Evolutionary conservation across 2,888 invertebrate species (phyloP).

Genomic region (Callyntrura guangdongensis): DNA sequence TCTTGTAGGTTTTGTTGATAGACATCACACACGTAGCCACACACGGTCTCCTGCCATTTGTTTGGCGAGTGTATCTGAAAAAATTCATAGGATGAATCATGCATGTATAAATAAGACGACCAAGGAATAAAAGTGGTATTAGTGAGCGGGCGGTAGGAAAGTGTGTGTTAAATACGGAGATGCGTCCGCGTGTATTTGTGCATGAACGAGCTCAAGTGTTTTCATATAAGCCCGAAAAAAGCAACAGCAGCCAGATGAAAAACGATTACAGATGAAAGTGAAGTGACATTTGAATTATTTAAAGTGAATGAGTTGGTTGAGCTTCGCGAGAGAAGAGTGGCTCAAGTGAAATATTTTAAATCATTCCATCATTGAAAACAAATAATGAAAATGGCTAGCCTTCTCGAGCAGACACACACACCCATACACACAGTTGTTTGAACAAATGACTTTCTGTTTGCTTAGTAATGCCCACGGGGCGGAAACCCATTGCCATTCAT

Average conservation of each 20-base stretch:
- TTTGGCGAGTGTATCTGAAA: neutral
- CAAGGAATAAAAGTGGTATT: neutral
- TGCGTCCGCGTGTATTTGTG: neutral
- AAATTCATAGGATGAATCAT: conserved; percentile 7
- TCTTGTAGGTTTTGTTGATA: conserved; percentile 36
- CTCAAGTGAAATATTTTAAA: conserved; percentile 41
- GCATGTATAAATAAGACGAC: neutral
- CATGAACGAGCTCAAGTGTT: neutral
- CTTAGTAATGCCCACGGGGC: neutral
- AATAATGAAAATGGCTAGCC: conserved; percentile 26
- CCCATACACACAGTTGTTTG: too few species aligned
- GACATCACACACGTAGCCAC: neutral
- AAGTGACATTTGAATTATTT: conserved; percentile 67
- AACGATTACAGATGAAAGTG: conserved; percentile 13
- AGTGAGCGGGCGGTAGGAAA: neutral
- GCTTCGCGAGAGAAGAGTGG: neutral
- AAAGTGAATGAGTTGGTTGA: conserved; percentile 24
- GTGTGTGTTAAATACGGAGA: neutral
- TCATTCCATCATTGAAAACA: conserved; percentile 35
- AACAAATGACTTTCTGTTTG: conserved; percentile 30
- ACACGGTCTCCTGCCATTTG: too few species aligned
- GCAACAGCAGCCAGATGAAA: neutral
- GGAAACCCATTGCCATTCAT: conserved; percentile 13
- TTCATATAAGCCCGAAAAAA: conserved; percentile 15
- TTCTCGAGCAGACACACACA: conserved; percentile 7